These are phyloP conservation scores for Zoanthus gigantus DNA, from an alignment of 92 coral and sea anemone species.

Conservation along the genomic window DNA sequence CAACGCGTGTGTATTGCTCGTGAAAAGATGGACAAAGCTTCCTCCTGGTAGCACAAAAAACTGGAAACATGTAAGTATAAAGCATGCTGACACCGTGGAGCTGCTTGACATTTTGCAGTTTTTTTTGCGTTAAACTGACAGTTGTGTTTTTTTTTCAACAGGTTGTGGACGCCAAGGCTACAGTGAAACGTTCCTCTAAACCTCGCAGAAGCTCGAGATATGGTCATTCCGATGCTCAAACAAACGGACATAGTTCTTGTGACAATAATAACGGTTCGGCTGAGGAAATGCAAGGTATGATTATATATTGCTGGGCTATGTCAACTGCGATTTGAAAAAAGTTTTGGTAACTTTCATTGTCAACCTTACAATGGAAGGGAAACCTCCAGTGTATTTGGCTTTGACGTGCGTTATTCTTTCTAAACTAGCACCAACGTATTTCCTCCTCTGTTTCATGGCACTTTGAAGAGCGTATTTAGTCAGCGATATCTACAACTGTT, in stretches of 20 bases:
- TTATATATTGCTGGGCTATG: not conserved
- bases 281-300: constrained; percentile 50
- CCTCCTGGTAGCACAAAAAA: constrained; percentile 87
- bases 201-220: constrained; percentile 87
- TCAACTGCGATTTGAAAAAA: not conserved
- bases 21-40: constrained; percentile 95
- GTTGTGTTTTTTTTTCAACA: constrained; percentile 29
- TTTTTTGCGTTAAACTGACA: constrained; percentile 23
- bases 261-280: constrained; percentile 55
- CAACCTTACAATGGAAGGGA: not conserved
- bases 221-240: constrained; percentile 49
- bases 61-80: constrained; percentile 94
- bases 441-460: not conserved
- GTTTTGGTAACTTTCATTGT: constrained; percentile 7
- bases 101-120: not conserved
- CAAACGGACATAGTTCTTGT: constrained; percentile 67
- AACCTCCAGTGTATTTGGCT: not conserved
- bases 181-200: constrained; percentile 74
- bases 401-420: not conserved
- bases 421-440: not conserved
- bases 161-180: constrained; percentile 96
- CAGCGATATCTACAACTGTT: constrained; percentile 2
- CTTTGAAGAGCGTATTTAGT: not conserved
- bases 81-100: constrained; percentile 4
- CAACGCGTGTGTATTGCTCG: constrained; percentile 97